Percentiles rank a stretch among this genome's conserved stretches.
Evolutionary conservation across 2,113 vertebrate species (phyloP).

Genomic region (Melospiza melodia): DNA sequence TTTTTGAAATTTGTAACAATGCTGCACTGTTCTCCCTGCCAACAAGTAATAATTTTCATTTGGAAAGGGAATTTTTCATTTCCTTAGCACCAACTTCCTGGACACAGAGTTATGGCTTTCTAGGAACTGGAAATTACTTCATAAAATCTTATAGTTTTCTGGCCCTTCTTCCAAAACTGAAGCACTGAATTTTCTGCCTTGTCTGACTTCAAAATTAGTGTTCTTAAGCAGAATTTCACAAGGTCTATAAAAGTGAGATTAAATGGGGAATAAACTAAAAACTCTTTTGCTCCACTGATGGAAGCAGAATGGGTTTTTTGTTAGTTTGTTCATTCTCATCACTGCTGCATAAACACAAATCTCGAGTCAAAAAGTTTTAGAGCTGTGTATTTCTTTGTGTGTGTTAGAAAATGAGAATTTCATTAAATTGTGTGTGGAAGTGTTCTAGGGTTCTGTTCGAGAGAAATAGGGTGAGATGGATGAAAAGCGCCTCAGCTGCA

Average conservation of each 20-base stretch:
- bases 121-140: background rate
- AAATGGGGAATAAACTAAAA: background rate
- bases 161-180: background rate
- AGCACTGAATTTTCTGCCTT: background rate
- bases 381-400: background rate
- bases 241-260: background rate
- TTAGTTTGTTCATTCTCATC: background rate
- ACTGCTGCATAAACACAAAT: background rate
- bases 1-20: background rate
- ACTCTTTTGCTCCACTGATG: background rate
- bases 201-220: background rate
- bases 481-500: background rate
- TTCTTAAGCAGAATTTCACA: background rate
- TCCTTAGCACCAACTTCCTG: background rate
- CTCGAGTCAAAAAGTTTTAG: background rate
- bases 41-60: background rate
- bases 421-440: background rate
- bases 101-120: background rate
- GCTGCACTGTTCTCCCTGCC: fast-evolving
- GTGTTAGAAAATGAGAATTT: background rate
- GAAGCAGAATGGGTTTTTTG: background rate
- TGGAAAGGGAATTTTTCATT: background rate
- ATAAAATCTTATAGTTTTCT: background rate
- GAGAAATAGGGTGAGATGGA: background rate
- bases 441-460: background rate